Percentiles rank a stretch among this genome's conserved stretches.
Evolutionary conservation across 1,140 invertebrate genomes (phyloP).

Genomic region (Tetragnatha versicolor): DNA sequence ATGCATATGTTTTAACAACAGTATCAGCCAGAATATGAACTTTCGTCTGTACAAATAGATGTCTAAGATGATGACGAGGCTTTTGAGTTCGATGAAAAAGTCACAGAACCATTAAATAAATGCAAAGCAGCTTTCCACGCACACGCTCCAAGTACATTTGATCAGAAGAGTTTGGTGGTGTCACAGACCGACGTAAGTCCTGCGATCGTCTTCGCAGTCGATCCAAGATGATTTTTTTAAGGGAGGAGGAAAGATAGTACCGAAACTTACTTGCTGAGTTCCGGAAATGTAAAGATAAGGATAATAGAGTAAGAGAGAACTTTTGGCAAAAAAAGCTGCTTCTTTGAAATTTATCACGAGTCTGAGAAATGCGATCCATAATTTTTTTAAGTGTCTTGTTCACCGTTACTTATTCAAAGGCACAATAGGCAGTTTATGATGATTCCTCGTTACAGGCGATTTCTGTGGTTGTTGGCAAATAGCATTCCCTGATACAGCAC

Average conservation of each 20-base stretch:
- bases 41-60: not conserved
- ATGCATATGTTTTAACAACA: not conserved
- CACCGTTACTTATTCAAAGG: not conserved
- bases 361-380: not conserved
- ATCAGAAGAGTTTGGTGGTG: slow-evolving; percentile 5
- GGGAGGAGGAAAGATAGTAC: not conserved
- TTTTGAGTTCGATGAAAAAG: not conserved
- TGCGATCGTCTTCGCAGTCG: not conserved
- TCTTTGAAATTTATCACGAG: slow-evolving; percentile 27
- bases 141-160: slow-evolving; percentile 15
- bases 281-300: not conserved
- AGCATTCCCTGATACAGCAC: slow-evolving; percentile 87
- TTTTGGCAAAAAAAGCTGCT: slow-evolving; percentile 44
- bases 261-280: not conserved
- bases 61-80: slow-evolving; percentile 1
- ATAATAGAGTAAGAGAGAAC: not conserved
- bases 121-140: slow-evolving; percentile 24
- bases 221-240: not conserved
- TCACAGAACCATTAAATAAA: not conserved
- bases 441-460: slow-evolving; percentile 39
- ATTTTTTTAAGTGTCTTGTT: not conserved
- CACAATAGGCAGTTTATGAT: slow-evolving; percentile 17
- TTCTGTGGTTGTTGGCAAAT: slow-evolving; percentile 69
- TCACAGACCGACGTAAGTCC: not conserved
- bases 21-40: not conserved